A percentile compares a stretch with the other conserved stretches of the same genome.
Conservation (phyloP, 1,140 invertebrate species). For the Trichonephila clavipes region DNA sequence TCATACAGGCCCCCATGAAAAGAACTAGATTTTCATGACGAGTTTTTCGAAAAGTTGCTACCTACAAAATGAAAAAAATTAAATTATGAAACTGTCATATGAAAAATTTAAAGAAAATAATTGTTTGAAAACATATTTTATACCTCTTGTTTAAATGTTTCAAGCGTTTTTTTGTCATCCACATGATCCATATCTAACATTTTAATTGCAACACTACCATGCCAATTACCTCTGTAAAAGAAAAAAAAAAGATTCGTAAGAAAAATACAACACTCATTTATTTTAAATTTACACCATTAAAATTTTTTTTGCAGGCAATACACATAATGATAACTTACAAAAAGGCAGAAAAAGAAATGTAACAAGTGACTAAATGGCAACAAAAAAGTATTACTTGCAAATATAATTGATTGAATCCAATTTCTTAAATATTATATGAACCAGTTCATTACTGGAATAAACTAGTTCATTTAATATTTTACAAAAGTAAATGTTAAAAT, state of each 20-base stretch:
- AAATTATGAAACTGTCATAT: background rate
- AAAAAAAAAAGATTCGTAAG: background rate
- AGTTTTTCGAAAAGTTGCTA: slow-evolving; percentile 97
- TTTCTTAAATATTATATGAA: no score
- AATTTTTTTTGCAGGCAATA: no score
- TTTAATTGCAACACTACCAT: slow-evolving; percentile 99
- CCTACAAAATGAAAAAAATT: slow-evolving; percentile 82
- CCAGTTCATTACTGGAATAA: no score
- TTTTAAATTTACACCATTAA: no score
- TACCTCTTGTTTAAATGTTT: slow-evolving; percentile 96
- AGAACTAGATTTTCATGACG: slow-evolving; percentile 99
- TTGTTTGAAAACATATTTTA: slow-evolving; percentile 40
- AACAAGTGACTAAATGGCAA: no score
- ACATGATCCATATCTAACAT: slow-evolving; percentile 95
- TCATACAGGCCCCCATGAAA: slow-evolving; percentile 99
- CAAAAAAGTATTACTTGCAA: no score
- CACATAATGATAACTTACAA: no score
- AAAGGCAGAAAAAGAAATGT: no score
- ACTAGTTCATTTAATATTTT: no score
- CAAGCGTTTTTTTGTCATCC: slow-evolving; percentile 94
- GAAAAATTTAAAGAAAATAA: background rate
- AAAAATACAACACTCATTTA: background rate
- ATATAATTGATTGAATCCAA: no score
- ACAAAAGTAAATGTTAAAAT: no score
- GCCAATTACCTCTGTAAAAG: slow-evolving; percentile 92